Base-by-base conservation (phyloP, 2,797 vertebrate species). In the Podarcis lilfordi region DNA sequence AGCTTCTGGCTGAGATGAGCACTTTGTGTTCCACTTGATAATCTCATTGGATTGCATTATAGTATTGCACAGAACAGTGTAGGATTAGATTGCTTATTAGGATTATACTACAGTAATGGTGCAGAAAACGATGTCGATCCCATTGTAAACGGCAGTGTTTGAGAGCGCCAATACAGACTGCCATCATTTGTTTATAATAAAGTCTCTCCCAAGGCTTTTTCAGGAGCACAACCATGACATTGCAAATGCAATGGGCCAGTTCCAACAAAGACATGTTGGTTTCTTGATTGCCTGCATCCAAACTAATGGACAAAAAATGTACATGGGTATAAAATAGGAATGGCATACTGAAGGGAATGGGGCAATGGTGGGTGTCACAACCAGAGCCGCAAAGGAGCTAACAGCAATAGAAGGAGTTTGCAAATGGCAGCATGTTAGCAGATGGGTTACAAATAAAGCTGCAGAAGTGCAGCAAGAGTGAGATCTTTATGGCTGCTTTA, bases 1-100 rank as follows among this genome's bases (percentile, higher is more conserved):
- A 81, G 40, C 82, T 93, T 59, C 82, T 83, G 89, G 84, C 50
- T 80, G 77, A 79, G 43, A 88, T 93, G 85, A 1, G 5, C 82
- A 35, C 11, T 78, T 82, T 13, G 23, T 37, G 68, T 87, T 84
- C 66, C 45, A 84, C 74, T 78, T 78, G 55, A 88, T 88, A 78
- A 83, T 88, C 64, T 83, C 74, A 78, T 76, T 69, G 32, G 64
- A 15, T 85, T 89, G 86, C 5, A 86, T 84, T 90, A 59, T 1
- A 0, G 9, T 77, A 89, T 66, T 82, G 68, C 64, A 32, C 78
- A 80, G 77, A 23, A 81, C 35, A 80, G 78, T 61, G 40, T 43
- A 78, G 80, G 81, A 71, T 88, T 88, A 69, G 32, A 80, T 82
- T 64, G 79, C 35, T 87, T 87, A 75, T 81, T 87, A 66, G 86